These are phyloP conservation scores for Anguilla marmorata DNA, from an alignment of 2,797 vertebrate genomes.

Conservation along the genomic window DNA sequence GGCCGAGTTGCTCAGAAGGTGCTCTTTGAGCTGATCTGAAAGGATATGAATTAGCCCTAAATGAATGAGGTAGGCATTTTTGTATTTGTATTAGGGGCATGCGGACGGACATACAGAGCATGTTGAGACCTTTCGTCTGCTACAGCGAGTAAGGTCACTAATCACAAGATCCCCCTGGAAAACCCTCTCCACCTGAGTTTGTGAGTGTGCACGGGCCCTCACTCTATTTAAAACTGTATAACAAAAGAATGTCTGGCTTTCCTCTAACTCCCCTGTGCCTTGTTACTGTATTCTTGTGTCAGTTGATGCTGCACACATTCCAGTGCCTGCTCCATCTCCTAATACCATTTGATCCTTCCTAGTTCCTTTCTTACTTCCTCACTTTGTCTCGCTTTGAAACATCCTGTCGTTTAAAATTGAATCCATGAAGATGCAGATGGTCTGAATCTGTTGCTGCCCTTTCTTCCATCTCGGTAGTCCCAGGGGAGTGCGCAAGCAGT, in stretches of 20 bases:
- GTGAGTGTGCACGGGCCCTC: neutral
- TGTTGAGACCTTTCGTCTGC: neutral
- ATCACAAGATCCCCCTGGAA: neutral
- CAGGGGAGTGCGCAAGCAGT: neutral
- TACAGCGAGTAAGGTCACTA: neutral
- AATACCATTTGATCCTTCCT: slow-evolving; percentile 18
- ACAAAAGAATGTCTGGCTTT: neutral
- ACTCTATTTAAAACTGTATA: neutral
- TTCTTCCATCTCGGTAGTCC: neutral
- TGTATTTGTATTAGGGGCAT: no score
- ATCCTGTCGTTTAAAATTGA: slow-evolving; percentile 18
- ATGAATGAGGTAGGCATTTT: no score
- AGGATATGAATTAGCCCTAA: no score
- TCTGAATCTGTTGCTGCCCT: neutral
- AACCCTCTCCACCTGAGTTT: neutral
- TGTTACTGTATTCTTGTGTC: neutral
- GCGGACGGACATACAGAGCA: no score
- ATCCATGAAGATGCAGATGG: neutral
- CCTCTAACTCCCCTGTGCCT: neutral
- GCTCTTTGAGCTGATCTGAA: no score
- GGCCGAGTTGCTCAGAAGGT: no score
- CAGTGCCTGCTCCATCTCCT: neutral
- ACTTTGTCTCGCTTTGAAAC: neutral
- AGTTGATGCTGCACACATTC: neutral
- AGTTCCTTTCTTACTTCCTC: neutral